A percentile compares a stretch with the other conserved stretches of the same genome.
phyloP scores from a whole-genome alignment of 2,888 invertebrate genomes.

The Campoletis raptor region DNA sequence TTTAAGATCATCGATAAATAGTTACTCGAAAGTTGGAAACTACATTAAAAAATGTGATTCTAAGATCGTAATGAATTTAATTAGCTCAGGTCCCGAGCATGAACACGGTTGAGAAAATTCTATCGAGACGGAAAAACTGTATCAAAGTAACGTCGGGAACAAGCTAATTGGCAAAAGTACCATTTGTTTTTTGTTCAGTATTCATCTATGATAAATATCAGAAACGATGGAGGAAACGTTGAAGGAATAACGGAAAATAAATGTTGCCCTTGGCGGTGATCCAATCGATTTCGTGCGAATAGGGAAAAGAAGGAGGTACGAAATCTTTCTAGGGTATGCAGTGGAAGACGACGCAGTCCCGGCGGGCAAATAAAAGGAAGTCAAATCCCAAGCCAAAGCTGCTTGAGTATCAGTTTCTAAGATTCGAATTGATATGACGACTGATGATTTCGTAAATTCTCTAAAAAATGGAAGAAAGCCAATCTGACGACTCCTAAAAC shows the following conservation, averaged over 20 bases:
- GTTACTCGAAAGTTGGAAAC: neutral
- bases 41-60: neutral
- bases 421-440: slow-evolving; percentile 28
- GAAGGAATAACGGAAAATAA: slow-evolving; percentile 21
- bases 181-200: neutral
- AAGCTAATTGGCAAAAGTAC: slow-evolving; percentile 12
- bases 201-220: neutral
- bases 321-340: slow-evolving; percentile 36
- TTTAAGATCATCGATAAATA: slow-evolving; percentile 9
- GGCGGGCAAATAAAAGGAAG: slow-evolving; percentile 15
- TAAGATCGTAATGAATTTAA: neutral
- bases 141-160: neutral
- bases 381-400: slow-evolving; percentile 5
- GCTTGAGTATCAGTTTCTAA: slow-evolving; percentile 3
- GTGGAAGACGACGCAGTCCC: slow-evolving; percentile 41
- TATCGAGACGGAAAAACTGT: neutral
- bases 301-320: neutral
- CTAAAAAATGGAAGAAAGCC: slow-evolving; percentile 31
- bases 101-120: neutral
- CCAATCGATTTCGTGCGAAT: slow-evolving; percentile 9
- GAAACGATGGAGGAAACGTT: slow-evolving; percentile 7
- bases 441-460: slow-evolving; percentile 17
- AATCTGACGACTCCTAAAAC: neutral
- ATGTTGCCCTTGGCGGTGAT: slow-evolving; percentile 38
- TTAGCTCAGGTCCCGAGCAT: neutral